These are phyloP conservation scores for Yponomeuta sedellus DNA, from an alignment of 2,888 invertebrate species.

Conservation along the genomic window DNA sequence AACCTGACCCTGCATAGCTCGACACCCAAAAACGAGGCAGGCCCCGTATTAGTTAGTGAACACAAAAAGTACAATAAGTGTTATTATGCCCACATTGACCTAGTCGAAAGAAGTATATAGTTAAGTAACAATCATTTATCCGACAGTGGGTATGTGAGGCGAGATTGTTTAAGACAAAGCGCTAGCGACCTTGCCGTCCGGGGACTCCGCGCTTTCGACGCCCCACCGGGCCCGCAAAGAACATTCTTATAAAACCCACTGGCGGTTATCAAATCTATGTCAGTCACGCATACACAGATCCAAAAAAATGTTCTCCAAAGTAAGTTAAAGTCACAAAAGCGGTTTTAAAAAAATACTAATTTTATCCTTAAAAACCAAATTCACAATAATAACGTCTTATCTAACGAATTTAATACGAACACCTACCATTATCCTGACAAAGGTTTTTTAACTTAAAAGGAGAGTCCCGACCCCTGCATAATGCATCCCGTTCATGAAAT, in stretches of 20 bases:
- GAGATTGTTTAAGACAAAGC: conserved; percentile 68
- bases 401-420: no score
- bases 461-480: no score
- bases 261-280: conserved; percentile 58
- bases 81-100: conserved; percentile 32
- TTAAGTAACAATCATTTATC: conserved; percentile 50
- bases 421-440: no score
- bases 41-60: not conserved
- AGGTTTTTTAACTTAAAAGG: no score
- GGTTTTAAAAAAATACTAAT: not conserved
- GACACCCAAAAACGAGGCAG: not conserved
- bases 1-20: not conserved
- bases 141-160: conserved; percentile 45
- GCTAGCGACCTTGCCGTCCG: conserved; percentile 50
- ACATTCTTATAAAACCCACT: conserved; percentile 70
- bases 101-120: conserved; percentile 42
- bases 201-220: conserved; percentile 52
- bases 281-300: conserved; percentile 59
- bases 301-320: conserved; percentile 69
- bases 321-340: conserved; percentile 38
- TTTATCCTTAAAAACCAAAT: not conserved
- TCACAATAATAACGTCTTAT: not conserved
- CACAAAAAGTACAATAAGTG: not conserved
- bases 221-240: conserved; percentile 56
- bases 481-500: no score